Conservation (phyloP, 2,113 vertebrate species). For the Garra rufa region DNA sequence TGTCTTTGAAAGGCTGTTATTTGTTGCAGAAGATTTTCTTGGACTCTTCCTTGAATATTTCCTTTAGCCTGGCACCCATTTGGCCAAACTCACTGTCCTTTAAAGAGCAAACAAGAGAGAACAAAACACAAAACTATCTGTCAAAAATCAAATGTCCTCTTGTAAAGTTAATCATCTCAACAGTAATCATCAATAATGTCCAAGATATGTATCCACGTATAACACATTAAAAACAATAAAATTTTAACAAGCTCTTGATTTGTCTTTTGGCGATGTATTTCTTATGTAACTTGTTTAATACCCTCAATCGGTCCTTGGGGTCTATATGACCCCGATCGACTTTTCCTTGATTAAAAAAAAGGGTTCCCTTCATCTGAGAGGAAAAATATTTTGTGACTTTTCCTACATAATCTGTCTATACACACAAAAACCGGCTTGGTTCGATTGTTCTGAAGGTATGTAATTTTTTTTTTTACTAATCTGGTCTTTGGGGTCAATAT, state of each 20-base stretch:
- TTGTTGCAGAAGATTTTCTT: conserved; percentile 64
- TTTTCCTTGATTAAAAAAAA: no score
- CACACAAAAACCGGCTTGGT: no score
- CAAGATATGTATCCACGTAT: not conserved
- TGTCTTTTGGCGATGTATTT: not conserved
- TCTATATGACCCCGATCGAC: no score
- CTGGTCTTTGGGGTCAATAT: no score
- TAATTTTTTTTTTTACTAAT: no score
- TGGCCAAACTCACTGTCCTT: conserved; percentile 62
- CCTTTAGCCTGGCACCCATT: conserved; percentile 54
- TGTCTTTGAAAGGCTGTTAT: not conserved
- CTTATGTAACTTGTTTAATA: not conserved
- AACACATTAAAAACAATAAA: not conserved
- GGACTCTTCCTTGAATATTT: conserved; percentile 66
- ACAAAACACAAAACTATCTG: not conserved
- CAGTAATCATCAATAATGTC: no score
- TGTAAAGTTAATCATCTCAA: no score
- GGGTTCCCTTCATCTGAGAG: no score
- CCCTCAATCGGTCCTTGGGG: no score
- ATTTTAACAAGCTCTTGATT: not conserved
- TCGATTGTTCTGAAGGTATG: no score
- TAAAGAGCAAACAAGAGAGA: conserved; percentile 52
- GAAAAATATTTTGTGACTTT: no score
- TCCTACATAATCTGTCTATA: no score
- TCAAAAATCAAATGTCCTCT: not conserved